Evolutionary conservation across 2,797 vertebrate genomes (phyloP).

Genomic region (Amniataba percoides): DNA sequence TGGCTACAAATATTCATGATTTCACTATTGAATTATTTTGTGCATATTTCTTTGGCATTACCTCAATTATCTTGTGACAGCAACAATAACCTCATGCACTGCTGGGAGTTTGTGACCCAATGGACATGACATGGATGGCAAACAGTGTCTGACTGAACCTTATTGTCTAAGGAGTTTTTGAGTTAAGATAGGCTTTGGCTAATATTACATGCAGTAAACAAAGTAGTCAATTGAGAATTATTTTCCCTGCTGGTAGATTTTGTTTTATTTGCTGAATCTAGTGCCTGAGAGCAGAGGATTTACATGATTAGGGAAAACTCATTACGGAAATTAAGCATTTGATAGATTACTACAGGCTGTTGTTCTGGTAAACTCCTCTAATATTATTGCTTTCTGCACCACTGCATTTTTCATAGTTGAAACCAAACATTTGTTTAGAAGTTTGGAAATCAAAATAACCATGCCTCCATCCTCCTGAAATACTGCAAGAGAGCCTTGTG

Average conservation of each 20-base stretch:
- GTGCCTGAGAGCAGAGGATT: slow-evolving; percentile 77
- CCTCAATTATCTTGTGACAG: slow-evolving; percentile 33
- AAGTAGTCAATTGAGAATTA: slow-evolving; percentile 71
- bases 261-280: slow-evolving; percentile 75
- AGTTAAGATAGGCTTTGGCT: slow-evolving; percentile 36
- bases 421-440: slow-evolving; percentile 76
- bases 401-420: slow-evolving; percentile 73
- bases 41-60: slow-evolving; percentile 6
- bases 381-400: slow-evolving; percentile 79
- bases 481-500: slow-evolving; percentile 18
- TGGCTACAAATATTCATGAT: slow-evolving; percentile 51
- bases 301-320: slow-evolving; percentile 81
- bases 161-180: slow-evolving; percentile 36
- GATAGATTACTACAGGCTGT: slow-evolving; percentile 85
- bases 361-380: slow-evolving; percentile 77
- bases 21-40: slow-evolving; percentile 32
- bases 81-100: slow-evolving; percentile 25
- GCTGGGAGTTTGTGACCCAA: slow-evolving; percentile 24
- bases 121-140: slow-evolving; percentile 26
- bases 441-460: slow-evolving; percentile 66
- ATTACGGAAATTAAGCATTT: slow-evolving; percentile 84
- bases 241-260: slow-evolving; percentile 68
- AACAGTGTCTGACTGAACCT: slow-evolving; percentile 17
- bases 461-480: slow-evolving; percentile 19
- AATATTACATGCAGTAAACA: slow-evolving; percentile 59